Conservation (phyloP, 2,888 invertebrate genomes). For the Cinara cedri region DNA sequence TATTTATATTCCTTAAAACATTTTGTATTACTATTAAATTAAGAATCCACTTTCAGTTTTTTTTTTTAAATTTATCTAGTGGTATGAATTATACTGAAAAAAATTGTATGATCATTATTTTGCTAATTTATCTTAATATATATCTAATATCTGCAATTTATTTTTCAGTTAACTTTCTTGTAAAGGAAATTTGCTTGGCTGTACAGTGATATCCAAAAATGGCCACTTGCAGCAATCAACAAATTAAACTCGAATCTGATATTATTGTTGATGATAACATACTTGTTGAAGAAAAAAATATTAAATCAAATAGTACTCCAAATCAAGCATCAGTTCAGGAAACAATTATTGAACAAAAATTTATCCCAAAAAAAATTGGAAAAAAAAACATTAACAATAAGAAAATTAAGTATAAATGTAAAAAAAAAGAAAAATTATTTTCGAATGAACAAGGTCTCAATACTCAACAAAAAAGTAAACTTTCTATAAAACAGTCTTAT, state of each 20-base stretch:
- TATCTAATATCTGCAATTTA: background rate
- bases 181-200: slow-evolving; percentile 15
- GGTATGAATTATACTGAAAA: too few species aligned
- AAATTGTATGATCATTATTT: too few species aligned
- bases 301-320: background rate
- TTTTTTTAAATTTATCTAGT: too few species aligned
- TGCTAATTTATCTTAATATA: background rate
- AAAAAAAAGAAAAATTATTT: slow-evolving; percentile 62
- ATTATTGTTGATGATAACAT: slow-evolving; percentile 5
- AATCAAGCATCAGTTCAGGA: background rate
- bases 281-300: slow-evolving; percentile 27
- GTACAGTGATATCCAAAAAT: slow-evolving; percentile 22
- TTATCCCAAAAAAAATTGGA: background rate
- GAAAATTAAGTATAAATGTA: slow-evolving; percentile 58
- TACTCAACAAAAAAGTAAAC: slow-evolving; percentile 64
- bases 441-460: slow-evolving; percentile 61
- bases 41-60: too few species aligned
- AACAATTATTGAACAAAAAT: background rate
- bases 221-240: slow-evolving; percentile 1
- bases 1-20: too few species aligned
- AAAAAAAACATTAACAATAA: background rate
- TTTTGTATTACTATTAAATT: too few species aligned
- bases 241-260: slow-evolving; percentile 7
- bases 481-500: slow-evolving; percentile 61
- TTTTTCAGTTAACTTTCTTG: background rate